These are phyloP conservation scores for Tridacna gigas DNA, from an alignment of 2,888 invertebrate species.

Conservation along the genomic window DNA sequence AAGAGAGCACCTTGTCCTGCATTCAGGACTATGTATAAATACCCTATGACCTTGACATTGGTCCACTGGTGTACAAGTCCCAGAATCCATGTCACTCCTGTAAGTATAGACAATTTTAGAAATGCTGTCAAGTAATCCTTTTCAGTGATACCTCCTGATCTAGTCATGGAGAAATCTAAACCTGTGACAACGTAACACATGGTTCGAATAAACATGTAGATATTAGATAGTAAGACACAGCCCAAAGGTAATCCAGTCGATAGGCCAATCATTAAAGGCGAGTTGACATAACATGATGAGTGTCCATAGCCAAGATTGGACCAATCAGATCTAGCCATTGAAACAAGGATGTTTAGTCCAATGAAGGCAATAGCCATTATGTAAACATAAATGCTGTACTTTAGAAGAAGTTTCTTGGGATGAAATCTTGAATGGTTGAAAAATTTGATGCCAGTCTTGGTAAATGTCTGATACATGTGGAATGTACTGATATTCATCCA, in stretches of 20 bases:
- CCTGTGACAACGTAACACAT: not conserved
- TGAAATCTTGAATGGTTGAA: constrained; percentile 16
- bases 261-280: constrained; percentile 8
- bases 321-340: constrained; percentile 5
- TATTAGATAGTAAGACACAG: not conserved
- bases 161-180: constrained; percentile 10
- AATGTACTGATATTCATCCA: constrained; percentile 5
- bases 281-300: constrained; percentile 5
- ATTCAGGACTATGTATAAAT: not conserved
- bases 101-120: constrained; percentile 8
- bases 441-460: constrained; percentile 16
- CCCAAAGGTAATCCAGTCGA: constrained; percentile 5
- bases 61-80: constrained; percentile 18
- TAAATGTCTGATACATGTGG: constrained; percentile 12
- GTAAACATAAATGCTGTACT: constrained; percentile 11
- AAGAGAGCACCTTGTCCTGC: constrained; percentile 10
- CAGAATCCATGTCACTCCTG: constrained; percentile 4
- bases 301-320: constrained; percentile 9
- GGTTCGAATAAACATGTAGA: not conserved
- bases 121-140: constrained; percentile 3
- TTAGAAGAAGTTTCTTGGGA: not conserved
- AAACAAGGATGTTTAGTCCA: constrained; percentile 14
- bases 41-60: constrained; percentile 16
- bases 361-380: not conserved
- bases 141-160: constrained; percentile 14